Percentiles rank a stretch among this genome's conserved stretches.
Evolutionary conservation across 2,888 invertebrate species (phyloP).

Genomic region (Drosophila kokeensis): DNA sequence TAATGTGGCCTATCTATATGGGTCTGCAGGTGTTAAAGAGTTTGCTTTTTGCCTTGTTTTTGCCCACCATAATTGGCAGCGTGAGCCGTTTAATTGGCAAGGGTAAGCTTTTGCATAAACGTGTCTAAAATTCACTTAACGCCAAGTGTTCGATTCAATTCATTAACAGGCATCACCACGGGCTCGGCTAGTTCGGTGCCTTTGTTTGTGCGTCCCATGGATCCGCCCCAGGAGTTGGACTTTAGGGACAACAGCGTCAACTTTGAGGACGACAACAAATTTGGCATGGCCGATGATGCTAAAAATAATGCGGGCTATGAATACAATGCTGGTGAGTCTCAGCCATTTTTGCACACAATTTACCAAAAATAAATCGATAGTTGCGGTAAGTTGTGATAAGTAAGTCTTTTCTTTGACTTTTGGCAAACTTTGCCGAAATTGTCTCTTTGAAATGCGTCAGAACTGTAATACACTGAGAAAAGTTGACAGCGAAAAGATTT

Average conservation of each 20-base stretch:
- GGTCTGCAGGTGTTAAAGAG: conserved; percentile 94
- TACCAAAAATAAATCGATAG: neutral
- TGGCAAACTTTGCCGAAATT: neutral
- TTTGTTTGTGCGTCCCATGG: conserved; percentile 83
- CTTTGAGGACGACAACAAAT: conserved; percentile 82
- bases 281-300: conserved; percentile 60
- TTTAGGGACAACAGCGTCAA: conserved; percentile 91
- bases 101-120: conserved; percentile 86
- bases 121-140: neutral
- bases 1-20: conserved; percentile 92
- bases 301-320: conserved; percentile 71
- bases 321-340: conserved; percentile 79
- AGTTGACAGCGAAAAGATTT: neutral
- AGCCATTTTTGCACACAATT: neutral
- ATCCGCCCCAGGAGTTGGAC: conserved; percentile 89
- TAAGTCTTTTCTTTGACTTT: neutral
- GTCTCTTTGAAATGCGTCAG: neutral
- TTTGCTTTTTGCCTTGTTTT: conserved; percentile 92
- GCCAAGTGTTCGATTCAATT: neutral
- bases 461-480: neutral
- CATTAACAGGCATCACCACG: conserved; percentile 80
- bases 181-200: conserved; percentile 84
- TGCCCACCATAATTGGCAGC: conserved; percentile 93
- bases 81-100: conserved; percentile 93
- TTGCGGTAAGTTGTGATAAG: neutral